These are phyloP conservation scores for Alfaro cultratus DNA, from an alignment of 2,797 vertebrate genomes.

Conservation along the genomic window DNA sequence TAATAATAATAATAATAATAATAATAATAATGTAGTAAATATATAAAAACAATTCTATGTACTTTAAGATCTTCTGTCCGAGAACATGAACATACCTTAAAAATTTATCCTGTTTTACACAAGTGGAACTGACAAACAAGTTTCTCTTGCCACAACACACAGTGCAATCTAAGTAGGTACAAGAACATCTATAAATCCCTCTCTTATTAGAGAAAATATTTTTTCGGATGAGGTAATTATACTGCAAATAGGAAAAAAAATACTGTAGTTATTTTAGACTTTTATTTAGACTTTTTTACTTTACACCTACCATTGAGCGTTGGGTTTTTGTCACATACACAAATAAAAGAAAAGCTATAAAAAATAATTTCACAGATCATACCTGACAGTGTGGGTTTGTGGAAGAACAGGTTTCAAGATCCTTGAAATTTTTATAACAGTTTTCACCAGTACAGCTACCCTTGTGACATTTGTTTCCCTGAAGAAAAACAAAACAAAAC, in stretches of 20 bases:
- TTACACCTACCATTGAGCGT: neutral
- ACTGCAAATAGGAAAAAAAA: neutral
- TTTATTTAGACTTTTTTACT: neutral
- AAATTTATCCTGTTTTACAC: neutral
- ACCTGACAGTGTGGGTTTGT: constrained; percentile 82
- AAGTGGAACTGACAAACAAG: neutral
- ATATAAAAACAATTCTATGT: no score
- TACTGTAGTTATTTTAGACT: neutral
- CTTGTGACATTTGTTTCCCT: constrained; percentile 81
- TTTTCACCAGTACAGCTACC: constrained; percentile 67
- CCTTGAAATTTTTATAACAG: constrained; percentile 78
- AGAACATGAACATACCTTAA: neutral
- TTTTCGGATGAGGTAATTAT: neutral
- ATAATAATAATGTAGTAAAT: neutral
- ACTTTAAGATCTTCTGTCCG: no score
- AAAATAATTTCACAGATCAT: constrained; percentile 11
- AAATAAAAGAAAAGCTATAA: neutral
- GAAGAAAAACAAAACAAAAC: neutral
- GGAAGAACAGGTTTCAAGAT: constrained; percentile 25
- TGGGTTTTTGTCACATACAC: neutral
- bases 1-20: no score
- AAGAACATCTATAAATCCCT: neutral
- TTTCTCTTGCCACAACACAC: neutral
- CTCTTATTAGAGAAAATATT: neutral
- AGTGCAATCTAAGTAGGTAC: neutral